phyloP scores from a whole-genome alignment of 35 echinoderm and acorn worm species.

The Ophiothrix spiculata region DNA sequence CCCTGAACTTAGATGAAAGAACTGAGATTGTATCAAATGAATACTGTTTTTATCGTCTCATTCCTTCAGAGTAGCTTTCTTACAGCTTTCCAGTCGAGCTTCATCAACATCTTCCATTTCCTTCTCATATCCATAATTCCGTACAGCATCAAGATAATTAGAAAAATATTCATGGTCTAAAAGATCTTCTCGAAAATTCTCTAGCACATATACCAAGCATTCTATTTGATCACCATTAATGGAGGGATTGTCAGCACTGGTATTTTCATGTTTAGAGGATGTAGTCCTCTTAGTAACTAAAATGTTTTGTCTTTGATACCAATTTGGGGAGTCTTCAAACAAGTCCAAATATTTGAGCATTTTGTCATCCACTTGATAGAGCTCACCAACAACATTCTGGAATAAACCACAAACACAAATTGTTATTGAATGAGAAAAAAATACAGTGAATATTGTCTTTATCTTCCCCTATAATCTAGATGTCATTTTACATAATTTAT shows the following conservation, averaged over 20 bases:
- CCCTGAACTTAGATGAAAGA: no score
- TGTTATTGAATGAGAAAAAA: no score
- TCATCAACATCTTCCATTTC: background rate
- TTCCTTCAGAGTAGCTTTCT: background rate
- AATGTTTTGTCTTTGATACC: background rate
- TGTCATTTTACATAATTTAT: no score
- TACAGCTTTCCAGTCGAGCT: background rate
- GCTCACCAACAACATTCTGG: constrained; percentile 53
- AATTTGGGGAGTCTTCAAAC: constrained; percentile 31
- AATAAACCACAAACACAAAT: background rate
- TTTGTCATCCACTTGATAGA: constrained; percentile 50
- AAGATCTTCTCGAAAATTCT: background rate
- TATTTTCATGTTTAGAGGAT: no score
- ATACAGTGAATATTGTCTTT: no score
- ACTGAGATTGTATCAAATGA: no score
- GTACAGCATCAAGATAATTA: background rate
- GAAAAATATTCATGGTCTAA: background rate
- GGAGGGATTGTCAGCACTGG: background rate
- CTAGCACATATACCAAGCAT: background rate
- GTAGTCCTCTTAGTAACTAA: background rate
- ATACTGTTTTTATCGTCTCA: no score
- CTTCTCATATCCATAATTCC: background rate
- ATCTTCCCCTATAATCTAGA: no score
- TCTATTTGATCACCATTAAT: constrained; percentile 1
- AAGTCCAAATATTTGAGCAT: constrained; percentile 42